phyloP scores from a whole-genome alignment of 2,113 vertebrate genomes.

The Colossoma macropomum region DNA sequence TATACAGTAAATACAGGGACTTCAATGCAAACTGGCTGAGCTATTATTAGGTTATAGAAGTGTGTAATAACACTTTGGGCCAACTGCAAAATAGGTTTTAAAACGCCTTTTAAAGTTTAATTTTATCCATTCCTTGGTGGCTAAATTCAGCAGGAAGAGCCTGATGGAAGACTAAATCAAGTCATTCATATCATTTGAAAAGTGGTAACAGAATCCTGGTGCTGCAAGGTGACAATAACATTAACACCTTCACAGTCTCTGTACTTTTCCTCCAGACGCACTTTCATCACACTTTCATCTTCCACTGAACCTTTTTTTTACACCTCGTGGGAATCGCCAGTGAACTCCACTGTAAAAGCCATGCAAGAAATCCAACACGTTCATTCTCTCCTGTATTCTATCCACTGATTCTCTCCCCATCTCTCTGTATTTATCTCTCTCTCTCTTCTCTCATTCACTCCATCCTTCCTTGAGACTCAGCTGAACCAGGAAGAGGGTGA shows the following conservation, averaged over 20 bases:
- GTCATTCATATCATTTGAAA: background rate
- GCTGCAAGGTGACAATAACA: background rate
- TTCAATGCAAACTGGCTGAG: no score
- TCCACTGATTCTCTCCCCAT: background rate
- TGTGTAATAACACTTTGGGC: no score
- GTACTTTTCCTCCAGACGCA: background rate
- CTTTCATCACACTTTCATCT: background rate
- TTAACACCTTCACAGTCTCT: background rate
- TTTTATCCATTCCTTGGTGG: no score
- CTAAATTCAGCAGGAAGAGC: no score
- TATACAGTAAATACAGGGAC: no score
- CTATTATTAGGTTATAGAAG: no score
- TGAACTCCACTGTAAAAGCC: background rate
- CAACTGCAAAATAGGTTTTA: no score
- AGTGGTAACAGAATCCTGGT: background rate
- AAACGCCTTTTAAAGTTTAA: no score
- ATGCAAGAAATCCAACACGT: background rate
- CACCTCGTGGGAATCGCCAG: background rate
- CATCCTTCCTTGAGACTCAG: constrained; percentile 48
- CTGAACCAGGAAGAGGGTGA: constrained; percentile 65
- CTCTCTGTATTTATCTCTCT: no score
- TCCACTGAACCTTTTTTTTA: background rate
- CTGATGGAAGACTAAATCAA: no score
- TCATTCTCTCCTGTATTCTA: background rate
- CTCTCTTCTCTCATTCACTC: constrained; percentile 8